Conservation (phyloP, 2,113 vertebrate genomes). For the Misgurnus mizolepis region DNA sequence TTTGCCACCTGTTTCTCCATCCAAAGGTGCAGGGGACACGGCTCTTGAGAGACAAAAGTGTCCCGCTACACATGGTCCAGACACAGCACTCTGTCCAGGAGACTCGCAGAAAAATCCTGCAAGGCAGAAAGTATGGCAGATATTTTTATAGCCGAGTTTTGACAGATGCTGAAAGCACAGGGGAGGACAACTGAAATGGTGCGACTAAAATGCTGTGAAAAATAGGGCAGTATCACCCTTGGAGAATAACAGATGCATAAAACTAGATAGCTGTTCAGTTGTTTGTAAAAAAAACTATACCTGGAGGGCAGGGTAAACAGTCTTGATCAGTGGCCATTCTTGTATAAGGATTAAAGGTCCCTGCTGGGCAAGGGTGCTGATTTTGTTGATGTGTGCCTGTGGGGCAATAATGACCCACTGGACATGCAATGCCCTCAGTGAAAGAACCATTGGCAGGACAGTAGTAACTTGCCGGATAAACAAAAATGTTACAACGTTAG, state of each 20-base stretch:
- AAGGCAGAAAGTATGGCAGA: background rate
- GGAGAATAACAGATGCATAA: background rate
- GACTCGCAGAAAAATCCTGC: slow-evolving; percentile 78
- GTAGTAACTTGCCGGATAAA: slow-evolving; percentile 76
- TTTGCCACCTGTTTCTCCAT: slow-evolving; percentile 68
- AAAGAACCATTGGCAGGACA: slow-evolving; percentile 78
- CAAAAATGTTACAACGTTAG: background rate
- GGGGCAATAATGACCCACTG: slow-evolving; percentile 84
- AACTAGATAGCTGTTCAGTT: background rate
- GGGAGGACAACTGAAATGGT: slow-evolving; percentile 6
- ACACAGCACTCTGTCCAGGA: slow-evolving; percentile 67
- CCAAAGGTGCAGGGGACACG: slow-evolving; percentile 67
- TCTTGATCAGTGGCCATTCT: slow-evolving; percentile 69
- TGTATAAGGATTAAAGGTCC: slow-evolving; percentile 78
- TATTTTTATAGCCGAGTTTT: slow-evolving; percentile 10
- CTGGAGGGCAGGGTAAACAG: slow-evolving; percentile 84
- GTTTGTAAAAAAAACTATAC: slow-evolving; percentile 63
- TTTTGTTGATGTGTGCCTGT: slow-evolving; percentile 71
- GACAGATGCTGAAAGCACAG: slow-evolving; percentile 5
- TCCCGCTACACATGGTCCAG: slow-evolving; percentile 76
- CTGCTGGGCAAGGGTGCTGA: slow-evolving; percentile 85
- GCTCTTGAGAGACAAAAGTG: slow-evolving; percentile 77
- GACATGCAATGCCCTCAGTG: slow-evolving; percentile 72
- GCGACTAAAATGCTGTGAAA: background rate
- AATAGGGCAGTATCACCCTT: slow-evolving; percentile 1